Percentiles rank a stretch among this genome's conserved stretches.
Conservation (phyloP, 2,797 vertebrate genomes). For the Clarias platycephalus region DNA sequence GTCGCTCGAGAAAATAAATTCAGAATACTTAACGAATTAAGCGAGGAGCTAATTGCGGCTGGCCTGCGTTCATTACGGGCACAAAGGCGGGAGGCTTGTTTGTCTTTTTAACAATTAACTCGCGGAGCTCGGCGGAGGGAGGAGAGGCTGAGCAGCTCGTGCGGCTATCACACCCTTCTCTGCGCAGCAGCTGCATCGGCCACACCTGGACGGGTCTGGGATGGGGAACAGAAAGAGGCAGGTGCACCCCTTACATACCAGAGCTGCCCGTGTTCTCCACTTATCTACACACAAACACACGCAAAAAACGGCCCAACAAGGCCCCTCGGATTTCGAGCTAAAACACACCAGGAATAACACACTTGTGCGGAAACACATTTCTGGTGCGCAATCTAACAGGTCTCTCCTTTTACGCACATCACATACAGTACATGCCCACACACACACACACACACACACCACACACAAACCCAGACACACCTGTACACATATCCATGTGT, state of each 20-base stretch:
- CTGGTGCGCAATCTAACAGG: conserved; percentile 27
- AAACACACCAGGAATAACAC: conserved; percentile 7
- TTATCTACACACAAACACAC: conserved; percentile 17
- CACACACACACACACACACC: conserved; percentile 3
- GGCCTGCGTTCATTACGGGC: conserved; percentile 78
- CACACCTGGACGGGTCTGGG: conserved; percentile 73
- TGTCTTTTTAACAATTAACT: conserved; percentile 81
- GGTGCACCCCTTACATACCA: conserved; percentile 36
- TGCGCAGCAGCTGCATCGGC: conserved; percentile 73
- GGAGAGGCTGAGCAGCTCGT: conserved; percentile 32
- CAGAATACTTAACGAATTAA: conserved; percentile 84
- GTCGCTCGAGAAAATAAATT: conserved; percentile 80
- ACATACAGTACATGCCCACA: conserved; percentile 32
- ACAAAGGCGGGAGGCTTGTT: conserved; percentile 76
- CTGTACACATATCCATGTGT: conserved; percentile 43
- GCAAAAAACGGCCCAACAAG: conserved; percentile 20
- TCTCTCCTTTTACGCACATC: conserved; percentile 10
- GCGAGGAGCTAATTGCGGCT: conserved; percentile 82
- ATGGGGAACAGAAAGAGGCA: conserved; percentile 40
- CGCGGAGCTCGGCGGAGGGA: conserved; percentile 46
- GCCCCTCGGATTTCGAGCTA: conserved; percentile 11
- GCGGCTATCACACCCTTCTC: conserved; percentile 67
- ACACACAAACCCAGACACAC: conserved; percentile 40
- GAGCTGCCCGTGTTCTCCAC: conserved; percentile 33
- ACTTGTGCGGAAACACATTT: conserved; percentile 25